Conservation (phyloP, 2,113 vertebrate species). For the Salvelinus namaycush region DNA sequence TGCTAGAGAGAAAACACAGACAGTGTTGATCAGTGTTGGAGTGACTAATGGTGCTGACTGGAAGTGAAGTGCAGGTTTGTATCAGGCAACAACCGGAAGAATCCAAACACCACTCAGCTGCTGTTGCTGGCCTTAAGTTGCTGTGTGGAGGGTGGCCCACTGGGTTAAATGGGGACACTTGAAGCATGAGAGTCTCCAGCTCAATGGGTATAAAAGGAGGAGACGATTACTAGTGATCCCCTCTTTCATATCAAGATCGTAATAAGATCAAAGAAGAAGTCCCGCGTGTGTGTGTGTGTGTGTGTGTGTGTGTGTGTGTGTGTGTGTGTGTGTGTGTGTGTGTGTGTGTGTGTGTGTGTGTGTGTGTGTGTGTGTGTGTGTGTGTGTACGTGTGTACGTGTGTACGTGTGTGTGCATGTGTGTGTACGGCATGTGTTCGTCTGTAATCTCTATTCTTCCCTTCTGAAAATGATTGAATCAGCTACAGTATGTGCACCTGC, state of each 20-base stretch:
- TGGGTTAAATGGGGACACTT: not conserved
- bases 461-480: no score
- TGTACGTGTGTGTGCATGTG: not conserved
- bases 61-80: not conserved
- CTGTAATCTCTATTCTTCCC: not conserved
- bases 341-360: not conserved
- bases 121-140: conserved; percentile 5
- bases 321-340: not conserved
- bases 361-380: not conserved
- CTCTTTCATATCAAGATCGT: conserved; percentile 10
- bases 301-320: conserved; percentile 3
- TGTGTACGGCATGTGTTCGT: not conserved
- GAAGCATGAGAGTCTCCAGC: not conserved
- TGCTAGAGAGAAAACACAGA: conserved; percentile 55
- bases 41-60: conserved; percentile 7
- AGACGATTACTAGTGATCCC: not conserved
- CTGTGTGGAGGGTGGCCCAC: no score
- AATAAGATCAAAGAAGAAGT: no score
- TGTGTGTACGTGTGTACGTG: not conserved
- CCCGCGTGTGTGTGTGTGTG: not conserved
- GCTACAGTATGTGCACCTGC: not conserved
- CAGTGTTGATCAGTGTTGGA: conserved; percentile 34
- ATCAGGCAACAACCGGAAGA: not conserved
- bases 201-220: not conserved
- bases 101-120: not conserved